Base-by-base conservation (phyloP, 2,797 vertebrate genomes). In the Meda fulgida region DNA sequence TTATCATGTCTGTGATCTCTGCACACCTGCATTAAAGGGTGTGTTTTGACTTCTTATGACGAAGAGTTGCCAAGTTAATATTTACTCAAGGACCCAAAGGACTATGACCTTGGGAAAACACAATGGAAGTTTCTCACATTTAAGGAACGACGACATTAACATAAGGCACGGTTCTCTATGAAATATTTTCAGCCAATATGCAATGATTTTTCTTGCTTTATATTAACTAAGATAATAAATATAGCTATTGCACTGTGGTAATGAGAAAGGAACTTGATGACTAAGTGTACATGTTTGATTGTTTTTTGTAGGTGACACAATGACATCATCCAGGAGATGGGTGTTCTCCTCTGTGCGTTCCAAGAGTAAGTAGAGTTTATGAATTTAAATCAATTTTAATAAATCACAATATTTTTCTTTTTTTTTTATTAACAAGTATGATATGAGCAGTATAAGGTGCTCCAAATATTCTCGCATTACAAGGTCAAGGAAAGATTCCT, bases 341-440 rank as follows among this genome's bases (percentile, higher is more conserved):
- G 60, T 23, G 72, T 88, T 89, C 53, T 84, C 78, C 19, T 87
- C 83, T 7, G 11, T 87, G 46, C 89, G 89, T 40, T 18, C 84
- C 23, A 87, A n/a, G 80, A 63, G 89, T 89, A 73, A 88, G 87
- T 84, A 5, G 26, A 63, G n/a, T 48, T 72, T 70, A 36, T 31
- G 63, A 23, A 38, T 65, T 29, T 38, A 23, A 31, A 60, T 34
- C 14, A 6, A 48, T 70, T 26, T 43, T 21, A 51, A 21, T 6
- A 19, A 16, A 21, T 48, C 10, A 7, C 2, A 29, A 36, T 7
- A 10, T 26, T 58, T 13, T 58, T 13, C 4, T n/a, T 8, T 18
- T 29, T 29, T 70, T 72, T 46, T 46, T 18, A 46, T 43, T 16
- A 26, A 46, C 29, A 8, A 26, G 40, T 31, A 51, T 14, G 21